These are phyloP conservation scores for Crypturellus undulatus DNA, from an alignment of 2,113 vertebrate species.

Conservation along the genomic window DNA sequence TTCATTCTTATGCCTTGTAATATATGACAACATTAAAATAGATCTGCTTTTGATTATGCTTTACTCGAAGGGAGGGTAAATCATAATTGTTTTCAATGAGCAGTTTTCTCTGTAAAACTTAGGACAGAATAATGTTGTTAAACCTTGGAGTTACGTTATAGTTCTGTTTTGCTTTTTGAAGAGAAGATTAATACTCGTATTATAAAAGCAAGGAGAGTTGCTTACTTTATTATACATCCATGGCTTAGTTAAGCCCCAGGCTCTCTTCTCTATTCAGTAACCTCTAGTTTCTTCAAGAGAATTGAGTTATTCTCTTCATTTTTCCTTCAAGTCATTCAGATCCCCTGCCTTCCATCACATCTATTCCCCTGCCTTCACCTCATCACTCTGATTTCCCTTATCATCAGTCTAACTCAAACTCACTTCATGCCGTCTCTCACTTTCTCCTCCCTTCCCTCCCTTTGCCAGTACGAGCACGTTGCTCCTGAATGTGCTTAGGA, in stretches of 20 bases:
- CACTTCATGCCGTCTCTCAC: neutral
- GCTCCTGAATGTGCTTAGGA: neutral
- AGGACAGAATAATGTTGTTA: neutral
- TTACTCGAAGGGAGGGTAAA: neutral
- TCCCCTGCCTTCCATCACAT: neutral
- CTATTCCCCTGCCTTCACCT: neutral
- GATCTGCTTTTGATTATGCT: neutral
- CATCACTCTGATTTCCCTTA: neutral
- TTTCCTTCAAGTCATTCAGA: accelerated
- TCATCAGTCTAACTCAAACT: neutral
- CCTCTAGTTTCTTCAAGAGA: neutral
- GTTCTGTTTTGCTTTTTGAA: neutral
- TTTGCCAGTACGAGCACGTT: accelerated
- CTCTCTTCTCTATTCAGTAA: neutral
- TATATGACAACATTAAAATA: neutral
- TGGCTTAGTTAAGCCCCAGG: neutral
- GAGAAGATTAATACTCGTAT: neutral
- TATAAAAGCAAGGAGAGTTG: neutral
- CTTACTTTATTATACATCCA: neutral
- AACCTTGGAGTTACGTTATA: neutral
- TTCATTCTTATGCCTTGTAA: neutral
- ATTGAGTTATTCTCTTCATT: neutral
- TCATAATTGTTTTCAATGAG: neutral
- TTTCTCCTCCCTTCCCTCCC: neutral
- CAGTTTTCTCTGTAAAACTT: neutral